These are phyloP conservation scores for Orchestes rusci DNA, from an alignment of 2,888 invertebrate species.

Conservation along the genomic window DNA sequence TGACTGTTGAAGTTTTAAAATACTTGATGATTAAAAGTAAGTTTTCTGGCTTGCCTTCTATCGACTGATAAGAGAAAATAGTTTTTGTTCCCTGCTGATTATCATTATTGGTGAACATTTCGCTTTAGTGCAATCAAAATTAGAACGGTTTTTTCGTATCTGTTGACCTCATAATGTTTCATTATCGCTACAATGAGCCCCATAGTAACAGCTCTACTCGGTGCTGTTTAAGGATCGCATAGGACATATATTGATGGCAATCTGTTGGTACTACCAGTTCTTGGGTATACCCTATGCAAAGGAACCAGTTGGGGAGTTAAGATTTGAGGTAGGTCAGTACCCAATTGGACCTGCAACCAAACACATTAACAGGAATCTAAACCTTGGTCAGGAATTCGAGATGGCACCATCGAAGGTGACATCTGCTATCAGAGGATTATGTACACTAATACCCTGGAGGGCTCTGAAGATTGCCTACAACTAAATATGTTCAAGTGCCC, in stretches of 20 bases:
- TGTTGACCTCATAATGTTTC: too few species aligned
- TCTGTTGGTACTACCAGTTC: slow-evolving; percentile 5
- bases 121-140: too few species aligned
- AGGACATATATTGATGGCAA: slow-evolving; percentile 2
- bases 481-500: background rate
- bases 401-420: slow-evolving; percentile 29
- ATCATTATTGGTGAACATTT: too few species aligned
- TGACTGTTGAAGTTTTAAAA: too few species aligned
- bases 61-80: too few species aligned
- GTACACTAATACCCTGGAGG: background rate
- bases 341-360: too few species aligned
- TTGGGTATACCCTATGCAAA: slow-evolving; percentile 2
- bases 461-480: background rate
- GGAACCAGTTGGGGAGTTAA: background rate
- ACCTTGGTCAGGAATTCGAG: slow-evolving; percentile 28
- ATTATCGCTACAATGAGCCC: background rate
- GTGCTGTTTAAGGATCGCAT: background rate
- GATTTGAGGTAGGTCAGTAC: slow-evolving; percentile 8
- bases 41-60: too few species aligned
- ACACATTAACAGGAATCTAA: too few species aligned
- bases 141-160: too few species aligned
- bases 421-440: slow-evolving; percentile 16
- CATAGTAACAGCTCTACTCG: background rate
- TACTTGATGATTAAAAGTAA: too few species aligned
- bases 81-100: too few species aligned